These are phyloP conservation scores for Chrysoperla carnea DNA, from an alignment of 1,140 invertebrate species.

Conservation along the genomic window DNA sequence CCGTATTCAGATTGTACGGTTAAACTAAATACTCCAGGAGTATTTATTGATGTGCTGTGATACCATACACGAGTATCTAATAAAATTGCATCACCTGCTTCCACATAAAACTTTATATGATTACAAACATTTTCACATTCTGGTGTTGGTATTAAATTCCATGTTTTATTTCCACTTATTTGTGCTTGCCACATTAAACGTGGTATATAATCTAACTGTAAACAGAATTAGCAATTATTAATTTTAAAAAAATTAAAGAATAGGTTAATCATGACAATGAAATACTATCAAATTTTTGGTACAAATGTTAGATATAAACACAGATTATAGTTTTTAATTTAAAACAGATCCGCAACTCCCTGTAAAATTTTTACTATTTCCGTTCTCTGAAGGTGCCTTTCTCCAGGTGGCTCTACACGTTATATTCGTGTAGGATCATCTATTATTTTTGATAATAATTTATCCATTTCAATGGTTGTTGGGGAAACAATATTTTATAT, in stretches of 20 bases:
- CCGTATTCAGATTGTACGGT: slow-evolving; percentile 88
- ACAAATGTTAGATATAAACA: too few relatives aligned
- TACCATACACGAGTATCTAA: slow-evolving; percentile 88
- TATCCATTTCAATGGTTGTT: too few relatives aligned
- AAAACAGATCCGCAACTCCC: too few relatives aligned
- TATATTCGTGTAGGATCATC: too few relatives aligned
- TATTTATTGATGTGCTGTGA: slow-evolving; percentile 61
- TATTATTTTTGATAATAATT: too few relatives aligned
- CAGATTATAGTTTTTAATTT: too few relatives aligned
- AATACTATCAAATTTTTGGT: too few relatives aligned
- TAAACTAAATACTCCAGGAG: slow-evolving; percentile 69
- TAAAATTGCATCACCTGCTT: slow-evolving; percentile 71
- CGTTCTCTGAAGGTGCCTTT: too few relatives aligned
- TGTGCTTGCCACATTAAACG: slow-evolving; percentile 90
- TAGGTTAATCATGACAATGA: too few relatives aligned
- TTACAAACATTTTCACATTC: slow-evolving; percentile 72
- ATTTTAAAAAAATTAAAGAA: not conserved
- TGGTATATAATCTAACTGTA: slow-evolving; percentile 78
- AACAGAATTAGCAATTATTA: slow-evolving; percentile 7
- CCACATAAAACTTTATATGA: slow-evolving; percentile 54
- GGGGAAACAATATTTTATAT: too few relatives aligned
- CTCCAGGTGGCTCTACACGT: too few relatives aligned
- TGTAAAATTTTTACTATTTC: too few relatives aligned
- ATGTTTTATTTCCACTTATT: slow-evolving; percentile 68
- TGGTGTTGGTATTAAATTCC: slow-evolving; percentile 68